Evolutionary conservation across 1,140 invertebrate species (phyloP).

Genomic region (Drosophila nannoptera): DNA sequence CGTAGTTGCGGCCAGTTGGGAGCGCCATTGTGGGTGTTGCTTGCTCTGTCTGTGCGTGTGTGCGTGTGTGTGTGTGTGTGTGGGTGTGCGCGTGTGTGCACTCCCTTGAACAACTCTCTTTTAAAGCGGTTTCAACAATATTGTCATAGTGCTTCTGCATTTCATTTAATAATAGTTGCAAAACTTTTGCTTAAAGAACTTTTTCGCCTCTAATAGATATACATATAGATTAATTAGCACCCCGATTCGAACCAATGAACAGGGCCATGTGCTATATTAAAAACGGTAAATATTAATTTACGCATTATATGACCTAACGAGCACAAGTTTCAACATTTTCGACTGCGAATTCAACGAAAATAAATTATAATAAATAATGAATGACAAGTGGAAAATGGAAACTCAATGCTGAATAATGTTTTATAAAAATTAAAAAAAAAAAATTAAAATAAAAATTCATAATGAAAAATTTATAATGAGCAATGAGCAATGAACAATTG

Average conservation of each 20-base stretch:
- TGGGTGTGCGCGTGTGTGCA: background rate
- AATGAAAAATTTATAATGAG: no score
- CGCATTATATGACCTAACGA: background rate
- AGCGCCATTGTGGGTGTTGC: slow-evolving; percentile 8
- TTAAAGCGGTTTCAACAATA: slow-evolving; percentile 22
- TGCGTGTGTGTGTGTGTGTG: background rate
- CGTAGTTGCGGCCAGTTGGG: slow-evolving; percentile 56
- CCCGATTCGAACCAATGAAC: background rate
- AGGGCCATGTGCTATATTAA: no score
- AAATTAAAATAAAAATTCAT: no score
- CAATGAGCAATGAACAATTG: no score
- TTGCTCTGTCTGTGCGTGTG: background rate
- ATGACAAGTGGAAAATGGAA: no score
- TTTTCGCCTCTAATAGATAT: slow-evolving; percentile 10
- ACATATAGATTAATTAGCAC: slow-evolving; percentile 20
- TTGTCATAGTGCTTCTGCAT: slow-evolving; percentile 23
- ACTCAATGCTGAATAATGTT: no score
- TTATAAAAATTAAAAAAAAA: no score
- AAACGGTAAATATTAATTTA: background rate
- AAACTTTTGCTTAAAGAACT: slow-evolving; percentile 3
- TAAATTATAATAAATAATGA: no score
- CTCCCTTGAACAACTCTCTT: background rate
- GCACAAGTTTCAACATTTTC: no score
- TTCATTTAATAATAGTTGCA: slow-evolving; percentile 12
- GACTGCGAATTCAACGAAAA: no score